Conservation (phyloP, 2,797 vertebrate genomes). For the Thripadectes ignobilis region DNA sequence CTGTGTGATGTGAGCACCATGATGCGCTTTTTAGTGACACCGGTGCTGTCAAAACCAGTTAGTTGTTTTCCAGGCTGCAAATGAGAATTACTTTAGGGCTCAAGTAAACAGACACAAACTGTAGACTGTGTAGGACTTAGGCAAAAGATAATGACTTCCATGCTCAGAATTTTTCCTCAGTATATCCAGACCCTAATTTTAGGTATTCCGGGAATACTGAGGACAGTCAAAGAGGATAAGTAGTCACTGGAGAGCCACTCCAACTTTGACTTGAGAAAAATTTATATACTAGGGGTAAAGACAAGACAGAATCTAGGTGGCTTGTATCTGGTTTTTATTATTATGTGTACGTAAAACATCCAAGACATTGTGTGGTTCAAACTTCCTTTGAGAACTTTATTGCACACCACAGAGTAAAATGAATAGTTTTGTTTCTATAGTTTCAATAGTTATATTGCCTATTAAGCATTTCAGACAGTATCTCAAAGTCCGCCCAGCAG, state of each 20-base stretch:
- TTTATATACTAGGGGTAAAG: background rate
- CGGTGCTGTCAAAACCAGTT: background rate
- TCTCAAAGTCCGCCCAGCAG: background rate
- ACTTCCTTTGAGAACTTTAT: background rate
- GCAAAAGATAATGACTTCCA: background rate
- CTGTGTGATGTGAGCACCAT: background rate
- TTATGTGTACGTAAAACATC: background rate
- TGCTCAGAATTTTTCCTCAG: background rate
- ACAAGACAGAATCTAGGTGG: background rate
- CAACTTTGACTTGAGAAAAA: background rate
- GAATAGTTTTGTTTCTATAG: background rate
- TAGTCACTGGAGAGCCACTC: background rate
- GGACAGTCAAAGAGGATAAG: background rate
- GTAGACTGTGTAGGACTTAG: background rate
- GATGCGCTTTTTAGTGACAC: accelerated
- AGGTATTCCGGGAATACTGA: background rate
- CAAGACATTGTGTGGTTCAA: background rate
- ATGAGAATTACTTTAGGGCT: background rate
- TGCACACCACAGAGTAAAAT: background rate
- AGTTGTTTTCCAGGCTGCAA: background rate
- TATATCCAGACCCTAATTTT: background rate
- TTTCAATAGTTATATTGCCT: background rate
- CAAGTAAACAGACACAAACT: background rate
- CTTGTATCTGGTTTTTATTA: background rate
- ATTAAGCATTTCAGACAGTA: background rate